Evolutionary conservation across 2,113 vertebrate genomes (phyloP).

Genomic region (Mola mola): DNA sequence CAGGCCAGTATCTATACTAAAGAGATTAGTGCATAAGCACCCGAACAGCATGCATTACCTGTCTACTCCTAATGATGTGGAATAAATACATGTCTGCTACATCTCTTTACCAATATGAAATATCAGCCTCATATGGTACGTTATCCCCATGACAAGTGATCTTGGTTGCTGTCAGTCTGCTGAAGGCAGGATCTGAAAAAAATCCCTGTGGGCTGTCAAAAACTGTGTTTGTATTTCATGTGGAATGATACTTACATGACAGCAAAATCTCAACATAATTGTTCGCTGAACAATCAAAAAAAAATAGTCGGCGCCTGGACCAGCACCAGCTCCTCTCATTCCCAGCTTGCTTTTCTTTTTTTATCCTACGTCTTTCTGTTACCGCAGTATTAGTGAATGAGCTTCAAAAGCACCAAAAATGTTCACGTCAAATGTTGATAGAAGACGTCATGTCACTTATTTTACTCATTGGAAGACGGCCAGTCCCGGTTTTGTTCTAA

Average conservation of each 20-base stretch:
- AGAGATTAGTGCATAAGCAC: constrained; percentile 16
- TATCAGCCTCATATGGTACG: constrained; percentile 48
- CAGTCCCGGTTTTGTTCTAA: constrained; percentile 17
- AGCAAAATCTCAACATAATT: constrained; percentile 64
- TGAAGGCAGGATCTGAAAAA: constrained; percentile 49
- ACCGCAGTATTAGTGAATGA: neutral
- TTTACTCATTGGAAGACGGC: constrained; percentile 33
- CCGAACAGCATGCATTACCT: constrained; percentile 29
- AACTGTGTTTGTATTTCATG: constrained; percentile 58
- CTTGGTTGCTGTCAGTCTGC: constrained; percentile 64
- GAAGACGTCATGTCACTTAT: constrained; percentile 19
- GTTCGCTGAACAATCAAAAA: constrained; percentile 68
- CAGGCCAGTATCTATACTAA: constrained; percentile 15
- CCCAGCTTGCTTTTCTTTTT: neutral
- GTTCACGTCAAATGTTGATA: constrained; percentile 14
- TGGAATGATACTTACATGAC: constrained; percentile 71
- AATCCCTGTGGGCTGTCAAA: constrained; percentile 60
- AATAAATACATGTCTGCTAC: constrained; percentile 44
- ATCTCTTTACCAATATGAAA: constrained; percentile 54
- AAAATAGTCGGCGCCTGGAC: constrained; percentile 37
- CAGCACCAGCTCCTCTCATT: constrained; percentile 4
- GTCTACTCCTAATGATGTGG: constrained; percentile 37
- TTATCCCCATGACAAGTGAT: constrained; percentile 65
- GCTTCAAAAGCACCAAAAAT: constrained; percentile 21
- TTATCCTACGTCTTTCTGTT: constrained; percentile 13